Conservation (phyloP, 2,888 invertebrate genomes). For the Agrochola lota region DNA sequence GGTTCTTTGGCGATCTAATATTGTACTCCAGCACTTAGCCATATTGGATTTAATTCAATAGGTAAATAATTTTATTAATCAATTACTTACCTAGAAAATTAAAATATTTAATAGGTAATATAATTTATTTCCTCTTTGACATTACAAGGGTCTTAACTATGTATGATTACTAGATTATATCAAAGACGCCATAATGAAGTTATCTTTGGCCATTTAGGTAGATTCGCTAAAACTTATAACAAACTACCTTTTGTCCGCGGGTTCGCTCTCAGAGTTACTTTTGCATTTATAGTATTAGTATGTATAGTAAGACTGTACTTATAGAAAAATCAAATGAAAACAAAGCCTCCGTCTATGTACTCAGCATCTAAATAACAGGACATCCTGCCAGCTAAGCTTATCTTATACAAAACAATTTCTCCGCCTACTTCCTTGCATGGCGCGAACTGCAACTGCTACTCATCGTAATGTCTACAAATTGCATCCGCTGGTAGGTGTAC, state of each 20-base stretch:
- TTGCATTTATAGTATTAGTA: not conserved
- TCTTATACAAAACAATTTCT: constrained; percentile 57
- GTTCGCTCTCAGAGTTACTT: not conserved
- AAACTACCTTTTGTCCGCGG: not conserved
- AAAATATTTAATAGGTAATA: not conserved
- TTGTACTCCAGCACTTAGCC: not conserved
- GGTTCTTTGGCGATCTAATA: not conserved
- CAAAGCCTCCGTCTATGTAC: not conserved
- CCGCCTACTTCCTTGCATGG: constrained; percentile 58
- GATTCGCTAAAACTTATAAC: not conserved
- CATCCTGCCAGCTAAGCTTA: constrained; percentile 46
- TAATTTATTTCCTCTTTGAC: not conserved
- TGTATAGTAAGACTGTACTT: not conserved
- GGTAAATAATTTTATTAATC: not conserved
- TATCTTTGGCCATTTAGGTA: not conserved
- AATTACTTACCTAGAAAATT: not conserved
- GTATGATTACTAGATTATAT: not conserved
- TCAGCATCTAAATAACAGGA: constrained; percentile 52
- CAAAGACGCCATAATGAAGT: not conserved
- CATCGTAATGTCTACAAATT: constrained; percentile 49
- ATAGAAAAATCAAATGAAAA: not conserved
- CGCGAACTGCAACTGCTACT: constrained; percentile 35
- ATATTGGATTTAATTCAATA: not conserved
- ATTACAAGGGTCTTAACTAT: not conserved
- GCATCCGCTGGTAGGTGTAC: constrained; percentile 49